Evolutionary conservation across 1,140 invertebrate species (phyloP).

Genomic region (Mizuhopecten yessoensis): DNA sequence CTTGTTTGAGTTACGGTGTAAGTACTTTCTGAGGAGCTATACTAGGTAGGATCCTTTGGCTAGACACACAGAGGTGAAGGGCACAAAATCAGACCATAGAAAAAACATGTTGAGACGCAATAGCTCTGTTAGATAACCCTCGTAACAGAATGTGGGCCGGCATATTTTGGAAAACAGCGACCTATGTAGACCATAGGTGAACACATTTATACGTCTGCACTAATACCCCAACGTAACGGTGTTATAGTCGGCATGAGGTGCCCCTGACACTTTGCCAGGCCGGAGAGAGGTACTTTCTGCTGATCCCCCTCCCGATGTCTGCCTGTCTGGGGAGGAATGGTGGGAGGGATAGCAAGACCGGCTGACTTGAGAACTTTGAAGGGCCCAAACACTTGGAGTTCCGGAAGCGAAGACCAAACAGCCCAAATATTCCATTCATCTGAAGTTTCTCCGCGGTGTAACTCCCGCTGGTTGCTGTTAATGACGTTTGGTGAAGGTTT

Average conservation of each 20-base stretch:
- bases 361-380: slow-evolving; percentile 17
- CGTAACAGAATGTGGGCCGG: slow-evolving; percentile 10
- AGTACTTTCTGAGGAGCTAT: neutral
- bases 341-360: neutral
- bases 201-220: slow-evolving; percentile 11
- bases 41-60: neutral
- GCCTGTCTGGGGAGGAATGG: neutral
- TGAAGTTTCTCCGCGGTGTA: slow-evolving; percentile 8
- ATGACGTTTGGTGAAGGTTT: neutral
- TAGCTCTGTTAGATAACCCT: neutral
- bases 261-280: slow-evolving; percentile 25
- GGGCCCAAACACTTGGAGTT: slow-evolving; percentile 20
- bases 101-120: slow-evolving; percentile 1
- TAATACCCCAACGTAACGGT: neutral
- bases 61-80: neutral
- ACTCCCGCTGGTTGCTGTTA: slow-evolving; percentile 22
- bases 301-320: slow-evolving; percentile 10
- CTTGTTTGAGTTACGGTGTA: neutral
- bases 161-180: slow-evolving; percentile 27
- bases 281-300: slow-evolving; percentile 10
- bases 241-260: neutral
- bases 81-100: neutral
- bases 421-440: slow-evolving; percentile 25
- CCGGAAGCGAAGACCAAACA: slow-evolving; percentile 36
- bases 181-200: neutral